phyloP scores from a whole-genome alignment of 2,113 vertebrate species.

The Amphiprion ocellaris region DNA sequence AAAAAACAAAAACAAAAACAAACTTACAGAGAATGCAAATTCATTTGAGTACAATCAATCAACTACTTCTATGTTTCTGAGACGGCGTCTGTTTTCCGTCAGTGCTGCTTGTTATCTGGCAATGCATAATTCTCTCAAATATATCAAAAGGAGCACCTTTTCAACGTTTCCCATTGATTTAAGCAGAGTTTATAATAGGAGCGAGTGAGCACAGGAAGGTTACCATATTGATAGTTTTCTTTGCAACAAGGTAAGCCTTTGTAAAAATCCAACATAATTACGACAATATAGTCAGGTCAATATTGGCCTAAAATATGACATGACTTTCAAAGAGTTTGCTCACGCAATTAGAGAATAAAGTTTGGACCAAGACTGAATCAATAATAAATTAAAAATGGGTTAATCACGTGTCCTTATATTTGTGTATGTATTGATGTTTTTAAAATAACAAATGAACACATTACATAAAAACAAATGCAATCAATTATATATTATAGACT shows the following conservation, averaged over 20 bases:
- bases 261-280: constrained; percentile 53
- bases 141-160: constrained; percentile 36
- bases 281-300: constrained; percentile 27
- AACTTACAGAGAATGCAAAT: neutral
- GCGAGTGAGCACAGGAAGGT: constrained; percentile 33
- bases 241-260: constrained; percentile 39
- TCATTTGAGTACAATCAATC: constrained; percentile 11
- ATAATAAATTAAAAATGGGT: constrained; percentile 15
- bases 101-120: neutral
- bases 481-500: neutral
- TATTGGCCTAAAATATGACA: constrained; percentile 22
- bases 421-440: neutral
- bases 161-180: constrained; percentile 48
- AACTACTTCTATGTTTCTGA: neutral
- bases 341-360: constrained; percentile 34
- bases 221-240: constrained; percentile 40
- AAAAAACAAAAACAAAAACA: neutral
- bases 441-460: neutral
- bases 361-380: constrained; percentile 39
- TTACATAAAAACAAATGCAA: neutral
- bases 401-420: neutral
- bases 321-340: constrained; percentile 45
- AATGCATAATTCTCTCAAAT: constrained; percentile 25
- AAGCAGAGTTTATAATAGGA: constrained; percentile 24
- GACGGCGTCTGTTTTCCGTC: neutral